Base-by-base conservation (phyloP, 2,113 vertebrate genomes). In the Mesembrinibis cayennensis region DNA sequence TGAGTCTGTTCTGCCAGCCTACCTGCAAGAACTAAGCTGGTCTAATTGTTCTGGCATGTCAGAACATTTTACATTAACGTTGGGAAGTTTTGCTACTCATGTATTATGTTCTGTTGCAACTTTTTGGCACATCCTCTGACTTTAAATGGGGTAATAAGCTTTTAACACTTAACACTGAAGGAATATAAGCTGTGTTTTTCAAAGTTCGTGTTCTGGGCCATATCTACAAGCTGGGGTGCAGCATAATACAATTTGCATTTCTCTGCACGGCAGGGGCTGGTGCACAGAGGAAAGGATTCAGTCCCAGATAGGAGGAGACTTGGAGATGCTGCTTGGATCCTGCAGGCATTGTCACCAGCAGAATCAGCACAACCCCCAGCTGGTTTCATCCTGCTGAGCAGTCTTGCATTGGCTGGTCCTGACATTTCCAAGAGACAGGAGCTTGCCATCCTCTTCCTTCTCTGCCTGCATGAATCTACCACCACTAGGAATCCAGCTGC, bases 41-140 rank as follows among this genome's bases (percentile, higher is more conserved):
- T 92, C 50, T 90, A 91, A 95, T 89, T 96, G 72, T 92, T 95
- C 85, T 95, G 76, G 66, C 65, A 23, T 27, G 49, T 80, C 84
- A 90, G 73, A 93, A 96, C 34, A 29, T 82, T 93, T 82, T 59
- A 89, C 86, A 76, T 89, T 89, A 89, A 95, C 42, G 21, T 56
- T 96, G 49, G 36, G 82, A 95, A 78, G 44, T 50, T 95, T 66
- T 95, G 81, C 49, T 92, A 78, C 72, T 76, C 53, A 71, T 61
- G n/a, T 81, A 77, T 87, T 73, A 53, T 34, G 16, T 71, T 80
- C 36, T 89, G 90, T 74, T 92, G 80, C 93, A 93, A 91, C 52
- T 77, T 95, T 65, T 66, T 95, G 74, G 58, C 73, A 95, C 29
- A 4, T 50, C n/a, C 85, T 81, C 70, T 52, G 77, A 25, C 47